Percentiles rank a stretch among this genome's conserved stretches.
phyloP scores from a whole-genome alignment of 2,113 vertebrate genomes.

The Cryptotis parvus region DNA sequence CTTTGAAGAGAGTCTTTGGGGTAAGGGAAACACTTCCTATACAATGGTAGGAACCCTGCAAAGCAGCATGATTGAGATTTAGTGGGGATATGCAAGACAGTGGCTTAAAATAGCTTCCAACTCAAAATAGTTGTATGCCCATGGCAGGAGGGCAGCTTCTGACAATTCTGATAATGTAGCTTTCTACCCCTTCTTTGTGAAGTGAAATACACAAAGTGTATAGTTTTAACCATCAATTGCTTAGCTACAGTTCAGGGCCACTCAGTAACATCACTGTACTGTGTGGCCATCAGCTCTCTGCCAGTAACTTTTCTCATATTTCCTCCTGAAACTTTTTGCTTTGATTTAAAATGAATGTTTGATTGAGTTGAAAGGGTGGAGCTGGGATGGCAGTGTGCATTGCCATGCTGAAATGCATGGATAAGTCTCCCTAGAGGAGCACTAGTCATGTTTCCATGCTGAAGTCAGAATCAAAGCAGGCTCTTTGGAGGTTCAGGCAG shows the following conservation, averaged over 20 bases:
- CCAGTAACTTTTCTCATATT: neutral
- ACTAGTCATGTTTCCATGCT: no score
- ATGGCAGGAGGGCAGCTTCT: neutral
- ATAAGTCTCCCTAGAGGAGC: neutral
- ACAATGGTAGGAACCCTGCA: accelerated
- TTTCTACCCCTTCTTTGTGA: neutral
- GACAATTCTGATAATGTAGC: neutral
- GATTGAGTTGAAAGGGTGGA: neutral
- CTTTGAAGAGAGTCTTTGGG: neutral
- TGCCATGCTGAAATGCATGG: neutral
- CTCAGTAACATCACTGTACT: neutral
- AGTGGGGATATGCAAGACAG: neutral
- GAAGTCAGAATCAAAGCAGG: no score
- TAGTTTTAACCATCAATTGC: neutral
- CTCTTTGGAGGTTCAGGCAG: neutral
- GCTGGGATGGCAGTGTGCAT: neutral
- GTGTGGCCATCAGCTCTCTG: no score
- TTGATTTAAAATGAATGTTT: no score
- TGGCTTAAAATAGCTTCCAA: neutral
- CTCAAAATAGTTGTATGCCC: neutral
- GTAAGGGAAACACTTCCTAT: neutral
- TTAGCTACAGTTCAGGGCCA: no score
- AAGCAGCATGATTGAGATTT: neutral
- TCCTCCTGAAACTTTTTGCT: neutral
- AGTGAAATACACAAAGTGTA: neutral